Evolutionary conservation across 1,140 invertebrate genomes (phyloP).

Genomic region (Epicauta chinensis): DNA sequence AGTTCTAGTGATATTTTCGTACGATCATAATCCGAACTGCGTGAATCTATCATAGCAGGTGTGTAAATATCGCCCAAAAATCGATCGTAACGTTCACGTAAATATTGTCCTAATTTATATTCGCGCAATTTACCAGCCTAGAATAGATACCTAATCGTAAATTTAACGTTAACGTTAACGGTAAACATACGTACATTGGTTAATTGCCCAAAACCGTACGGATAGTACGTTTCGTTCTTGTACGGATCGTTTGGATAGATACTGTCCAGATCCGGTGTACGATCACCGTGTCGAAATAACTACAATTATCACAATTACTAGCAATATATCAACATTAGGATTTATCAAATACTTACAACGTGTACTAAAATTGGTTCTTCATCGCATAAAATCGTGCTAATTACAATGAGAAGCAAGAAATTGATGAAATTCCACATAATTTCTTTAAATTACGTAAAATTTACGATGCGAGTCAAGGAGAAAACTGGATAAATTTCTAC

Average conservation of each 20-base stretch:
- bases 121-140: constrained; percentile 56
- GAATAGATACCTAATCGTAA: constrained; percentile 3
- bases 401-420: too few species aligned
- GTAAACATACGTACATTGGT: constrained; percentile 55
- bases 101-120: constrained; percentile 52
- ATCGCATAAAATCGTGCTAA: too few species aligned
- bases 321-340: too few species aligned
- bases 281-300: background rate
- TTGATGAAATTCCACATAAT: too few species aligned
- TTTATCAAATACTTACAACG: background rate
- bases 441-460: too few species aligned
- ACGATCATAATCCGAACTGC: constrained; percentile 7
- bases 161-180: too few species aligned
- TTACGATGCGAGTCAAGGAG: too few species aligned
- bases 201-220: constrained; percentile 67
- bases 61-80: constrained; percentile 52
- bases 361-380: background rate
- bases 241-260: constrained; percentile 66
- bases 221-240: constrained; percentile 53
- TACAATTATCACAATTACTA: background rate
- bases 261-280: too few species aligned
- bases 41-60: constrained; percentile 36
- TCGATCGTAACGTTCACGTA: constrained; percentile 51
- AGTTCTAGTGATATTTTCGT: constrained; percentile 18
- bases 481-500: too few species aligned